Conservation (phyloP, 2,113 vertebrate species). For the Ctenodactylus gundi region DNA sequence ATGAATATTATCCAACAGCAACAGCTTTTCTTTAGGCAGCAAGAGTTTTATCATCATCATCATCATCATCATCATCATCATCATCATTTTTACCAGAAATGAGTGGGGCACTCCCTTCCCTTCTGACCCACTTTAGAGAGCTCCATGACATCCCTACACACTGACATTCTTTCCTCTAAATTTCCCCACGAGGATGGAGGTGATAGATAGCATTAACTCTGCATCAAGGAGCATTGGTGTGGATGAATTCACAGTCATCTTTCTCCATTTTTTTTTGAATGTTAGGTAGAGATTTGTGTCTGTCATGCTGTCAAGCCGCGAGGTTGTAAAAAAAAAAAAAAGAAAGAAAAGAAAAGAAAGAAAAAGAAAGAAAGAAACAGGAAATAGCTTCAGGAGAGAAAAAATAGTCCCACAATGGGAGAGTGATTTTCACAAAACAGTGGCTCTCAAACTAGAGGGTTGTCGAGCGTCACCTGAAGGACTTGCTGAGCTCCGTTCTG, state of each 20-base stretch:
- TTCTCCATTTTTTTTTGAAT: not conserved
- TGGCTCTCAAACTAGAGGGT: not conserved
- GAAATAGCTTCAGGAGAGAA: not conserved
- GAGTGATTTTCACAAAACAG: not conserved
- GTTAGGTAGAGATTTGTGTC: not conserved
- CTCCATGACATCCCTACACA: not conserved
- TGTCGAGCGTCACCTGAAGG: not conserved
- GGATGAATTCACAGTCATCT: not conserved
- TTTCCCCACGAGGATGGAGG: not conserved
- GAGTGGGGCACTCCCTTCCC: not conserved
- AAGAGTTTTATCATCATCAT: too few relatives aligned
- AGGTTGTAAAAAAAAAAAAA: not conserved
- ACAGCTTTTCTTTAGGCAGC: slow-evolving; percentile 20
- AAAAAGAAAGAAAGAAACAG: too few relatives aligned
- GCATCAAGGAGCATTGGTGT: not conserved
- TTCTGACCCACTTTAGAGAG: not conserved
- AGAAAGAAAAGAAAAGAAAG: too few relatives aligned
- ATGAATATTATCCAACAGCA: slow-evolving; percentile 17
- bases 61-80: too few relatives aligned
- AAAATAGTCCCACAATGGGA: not conserved
- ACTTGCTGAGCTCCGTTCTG: not conserved
- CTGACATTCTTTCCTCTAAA: not conserved
- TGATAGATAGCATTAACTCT: not conserved
- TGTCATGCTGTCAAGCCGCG: not conserved
- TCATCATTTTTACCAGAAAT: slow-evolving; percentile 46